Evolutionary conservation across 2,797 vertebrate genomes (phyloP).

Genomic region (Heterohyrax brucei): DNA sequence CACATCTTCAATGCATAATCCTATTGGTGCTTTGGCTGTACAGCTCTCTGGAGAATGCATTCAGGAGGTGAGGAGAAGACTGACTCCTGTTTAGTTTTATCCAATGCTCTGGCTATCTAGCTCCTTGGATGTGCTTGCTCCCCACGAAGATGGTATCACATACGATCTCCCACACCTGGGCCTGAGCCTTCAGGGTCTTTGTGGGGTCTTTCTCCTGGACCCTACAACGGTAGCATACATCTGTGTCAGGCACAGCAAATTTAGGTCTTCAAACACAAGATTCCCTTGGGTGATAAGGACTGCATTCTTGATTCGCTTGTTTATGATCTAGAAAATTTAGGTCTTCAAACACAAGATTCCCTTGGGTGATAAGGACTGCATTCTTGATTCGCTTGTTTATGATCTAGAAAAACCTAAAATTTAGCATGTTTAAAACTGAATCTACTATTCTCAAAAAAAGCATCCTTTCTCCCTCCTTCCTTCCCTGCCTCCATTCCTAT

Average conservation of each 20-base stretch:
- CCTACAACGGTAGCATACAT: background rate
- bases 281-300: background rate
- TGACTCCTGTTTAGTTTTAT: background rate
- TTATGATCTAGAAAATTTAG: background rate
- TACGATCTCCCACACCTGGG: background rate
- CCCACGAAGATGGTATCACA: background rate
- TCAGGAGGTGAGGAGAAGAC: background rate
- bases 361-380: background rate
- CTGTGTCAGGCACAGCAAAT: background rate
- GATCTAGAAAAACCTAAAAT: background rate
- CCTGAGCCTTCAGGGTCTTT: background rate
- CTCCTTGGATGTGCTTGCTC: background rate
- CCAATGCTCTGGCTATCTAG: background rate
- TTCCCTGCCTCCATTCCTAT: background rate
- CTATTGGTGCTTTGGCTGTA: background rate
- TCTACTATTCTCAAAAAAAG: conserved; percentile 49
- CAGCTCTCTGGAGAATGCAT: background rate
- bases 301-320: background rate
- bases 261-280: background rate
- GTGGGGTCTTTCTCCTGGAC: background rate
- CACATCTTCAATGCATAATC: background rate
- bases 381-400: background rate
- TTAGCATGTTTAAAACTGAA: background rate
- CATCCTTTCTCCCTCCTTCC: background rate
- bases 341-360: background rate